These are phyloP conservation scores for Axinella damicornis DNA, from an alignment of 37 sponge, comb jelly and placozoan species.

Conservation along the genomic window DNA sequence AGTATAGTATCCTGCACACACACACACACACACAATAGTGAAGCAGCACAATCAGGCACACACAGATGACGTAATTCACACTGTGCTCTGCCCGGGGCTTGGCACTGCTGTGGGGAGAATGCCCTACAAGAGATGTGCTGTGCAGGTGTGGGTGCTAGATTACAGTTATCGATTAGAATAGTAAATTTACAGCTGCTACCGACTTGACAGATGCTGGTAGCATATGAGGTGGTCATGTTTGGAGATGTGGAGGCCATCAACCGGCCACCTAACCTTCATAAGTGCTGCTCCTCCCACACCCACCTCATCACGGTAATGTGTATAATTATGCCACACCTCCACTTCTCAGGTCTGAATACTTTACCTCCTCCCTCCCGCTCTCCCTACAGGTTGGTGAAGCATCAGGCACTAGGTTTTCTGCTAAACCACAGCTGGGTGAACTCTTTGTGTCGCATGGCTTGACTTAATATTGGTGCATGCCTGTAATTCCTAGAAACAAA, in stretches of 20 bases:
- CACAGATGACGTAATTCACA: slow-evolving; percentile 47
- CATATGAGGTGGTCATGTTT: slow-evolving; percentile 65
- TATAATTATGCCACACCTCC: no score
- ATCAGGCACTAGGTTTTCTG: neutral
- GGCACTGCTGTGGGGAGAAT: slow-evolving; percentile 86
- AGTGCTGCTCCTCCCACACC: neutral
- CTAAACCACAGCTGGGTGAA: neutral
- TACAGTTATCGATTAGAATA: neutral
- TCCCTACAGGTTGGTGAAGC: neutral
- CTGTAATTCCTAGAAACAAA: no score
- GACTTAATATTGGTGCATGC: no score
- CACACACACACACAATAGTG: slow-evolving; percentile 31
- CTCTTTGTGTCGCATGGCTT: neutral
- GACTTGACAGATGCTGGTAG: slow-evolving; percentile 44
- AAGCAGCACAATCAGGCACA: slow-evolving; percentile 29
- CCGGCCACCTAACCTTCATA: neutral
- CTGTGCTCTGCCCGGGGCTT: slow-evolving; percentile 81
- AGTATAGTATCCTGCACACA: neutral
- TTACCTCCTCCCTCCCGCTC: no score
- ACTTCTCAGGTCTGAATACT: no score
- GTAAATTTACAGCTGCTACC: neutral
- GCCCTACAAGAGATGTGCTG: slow-evolving; percentile 73
- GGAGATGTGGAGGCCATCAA: slow-evolving; percentile 40
- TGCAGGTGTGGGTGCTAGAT: slow-evolving; percentile 57
- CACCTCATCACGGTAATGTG: no score